phyloP scores from a whole-genome alignment of 2,888 invertebrate species.

The Eupithecia subfuscata region DNA sequence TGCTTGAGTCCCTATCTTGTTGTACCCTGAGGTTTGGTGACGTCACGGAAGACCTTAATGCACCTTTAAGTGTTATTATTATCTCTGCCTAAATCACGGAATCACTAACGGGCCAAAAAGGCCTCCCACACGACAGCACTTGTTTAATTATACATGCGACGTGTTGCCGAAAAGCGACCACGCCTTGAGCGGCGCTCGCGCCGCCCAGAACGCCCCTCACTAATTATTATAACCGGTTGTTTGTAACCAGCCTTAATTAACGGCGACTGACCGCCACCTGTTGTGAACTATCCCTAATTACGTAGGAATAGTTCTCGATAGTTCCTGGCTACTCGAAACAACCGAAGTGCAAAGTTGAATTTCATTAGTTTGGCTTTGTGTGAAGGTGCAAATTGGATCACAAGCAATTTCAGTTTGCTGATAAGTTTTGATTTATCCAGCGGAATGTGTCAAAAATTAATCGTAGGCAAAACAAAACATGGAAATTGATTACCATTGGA shows the following conservation, averaged over 20 bases:
- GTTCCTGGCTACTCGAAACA: constrained; percentile 31
- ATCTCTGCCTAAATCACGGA: not conserved
- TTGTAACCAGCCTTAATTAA: constrained; percentile 75
- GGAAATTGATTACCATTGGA: not conserved
- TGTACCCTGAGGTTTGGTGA: not conserved
- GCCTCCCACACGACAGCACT: constrained; percentile 52
- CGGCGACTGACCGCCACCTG: constrained; percentile 74
- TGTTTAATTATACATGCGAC: constrained; percentile 65
- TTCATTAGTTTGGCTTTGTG: constrained; percentile 17
- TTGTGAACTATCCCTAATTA: constrained; percentile 62
- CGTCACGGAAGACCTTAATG: not conserved
- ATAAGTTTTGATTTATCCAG: not conserved
- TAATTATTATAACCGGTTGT: constrained; percentile 83
- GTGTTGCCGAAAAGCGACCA: constrained; percentile 65
- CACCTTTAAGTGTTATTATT: not conserved
- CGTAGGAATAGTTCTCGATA: constrained; percentile 48
- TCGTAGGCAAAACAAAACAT: not conserved
- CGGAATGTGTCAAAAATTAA: not conserved
- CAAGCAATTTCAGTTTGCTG: not conserved
- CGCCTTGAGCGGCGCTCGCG: constrained; percentile 59
- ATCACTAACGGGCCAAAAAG: constrained; percentile 44
- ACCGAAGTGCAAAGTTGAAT: constrained; percentile 11
- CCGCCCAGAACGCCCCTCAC: constrained; percentile 78
- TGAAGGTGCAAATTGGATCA: constrained; percentile 19
- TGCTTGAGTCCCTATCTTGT: not conserved